Conservation (phyloP, 2,797 vertebrate genomes). For the Pantherophis alleghaniensis region DNA sequence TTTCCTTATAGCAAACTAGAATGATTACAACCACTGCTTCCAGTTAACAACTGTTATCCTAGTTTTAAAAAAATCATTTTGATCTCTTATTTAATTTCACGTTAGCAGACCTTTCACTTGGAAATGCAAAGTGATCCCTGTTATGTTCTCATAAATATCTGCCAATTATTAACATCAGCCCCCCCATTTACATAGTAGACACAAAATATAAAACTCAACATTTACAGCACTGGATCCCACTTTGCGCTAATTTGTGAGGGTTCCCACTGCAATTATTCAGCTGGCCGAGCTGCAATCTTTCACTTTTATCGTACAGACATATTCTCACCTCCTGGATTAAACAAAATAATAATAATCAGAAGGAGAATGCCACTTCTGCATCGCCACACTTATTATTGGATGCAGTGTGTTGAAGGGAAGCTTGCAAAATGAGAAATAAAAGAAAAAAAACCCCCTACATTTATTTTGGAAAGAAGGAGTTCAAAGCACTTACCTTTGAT, state of each 20-base stretch:
- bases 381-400: no score
- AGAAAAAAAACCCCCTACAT: neutral
- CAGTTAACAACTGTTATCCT: conserved; percentile 29
- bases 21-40: conserved; percentile 45
- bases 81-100: conserved; percentile 47
- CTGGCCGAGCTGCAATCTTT: neutral
- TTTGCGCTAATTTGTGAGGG: neutral
- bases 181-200: neutral
- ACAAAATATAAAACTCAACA: neutral
- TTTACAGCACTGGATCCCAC: neutral
- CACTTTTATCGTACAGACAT: no score
- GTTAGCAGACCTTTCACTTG: conserved; percentile 43
- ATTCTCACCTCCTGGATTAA: neutral
- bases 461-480: neutral
- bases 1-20: conserved; percentile 36
- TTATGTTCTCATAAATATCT: conserved; percentile 23
- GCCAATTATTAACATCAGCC: conserved; percentile 3
- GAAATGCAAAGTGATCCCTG: conserved; percentile 40
- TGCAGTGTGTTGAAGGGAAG: no score
- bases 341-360: neutral
- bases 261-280: neutral
- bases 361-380: neutral
- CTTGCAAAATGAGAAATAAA: neutral
- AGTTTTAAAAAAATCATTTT: conserved; percentile 46
- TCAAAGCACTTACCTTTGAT: neutral